Base-by-base conservation (phyloP, 1,140 invertebrate genomes). In the Psilanteris sp. region DNA sequence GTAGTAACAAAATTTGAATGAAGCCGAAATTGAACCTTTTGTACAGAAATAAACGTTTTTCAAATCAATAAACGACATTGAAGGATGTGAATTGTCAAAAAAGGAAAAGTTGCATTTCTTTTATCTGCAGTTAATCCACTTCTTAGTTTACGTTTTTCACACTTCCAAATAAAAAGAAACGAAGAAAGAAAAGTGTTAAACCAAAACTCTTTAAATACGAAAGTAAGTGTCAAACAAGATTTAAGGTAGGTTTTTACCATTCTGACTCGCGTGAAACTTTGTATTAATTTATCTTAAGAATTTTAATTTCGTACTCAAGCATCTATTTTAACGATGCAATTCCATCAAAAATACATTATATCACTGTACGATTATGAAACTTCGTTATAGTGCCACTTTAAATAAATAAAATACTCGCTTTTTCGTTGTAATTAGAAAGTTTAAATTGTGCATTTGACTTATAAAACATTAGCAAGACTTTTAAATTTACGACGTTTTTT, bases 41-140 rank as follows among this genome's bases (percentile, higher is more conserved):
- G 11, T 18, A 3, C 15, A 11, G 7, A 13, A 41, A 1, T 20
- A 29, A 61, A 37, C 32, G 31, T 48, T 48, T 61, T 37, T 14
- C 14, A 29, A 37, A 48, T 48, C 55, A 48, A 61, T 61, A 61
- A 61, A 20, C 13, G 32, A 29, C 6, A 2, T 14, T 10, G 20
- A 46, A 36, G 39, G 46, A 46, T 46, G 41, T 27, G 55, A 27
- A 37, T 48, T 18, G 43, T 10, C 3, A 43, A 32, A 43, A 32
- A 3, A 32, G 1, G 24, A 9, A 27, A 36, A 46, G 18, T 26
- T 48, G 4, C 14, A 20, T 46, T 61, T 48, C 24, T 61, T 37
- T 61, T 61, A 61, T 61, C 39, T 61, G 41, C 43, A 8, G 37
- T 61, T 37, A 61, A 61, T 61, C 41, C 41, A 61, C 55, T 61